Conservation (phyloP, 1,140 invertebrate species). For the Arctopsyche grandis region DNA sequence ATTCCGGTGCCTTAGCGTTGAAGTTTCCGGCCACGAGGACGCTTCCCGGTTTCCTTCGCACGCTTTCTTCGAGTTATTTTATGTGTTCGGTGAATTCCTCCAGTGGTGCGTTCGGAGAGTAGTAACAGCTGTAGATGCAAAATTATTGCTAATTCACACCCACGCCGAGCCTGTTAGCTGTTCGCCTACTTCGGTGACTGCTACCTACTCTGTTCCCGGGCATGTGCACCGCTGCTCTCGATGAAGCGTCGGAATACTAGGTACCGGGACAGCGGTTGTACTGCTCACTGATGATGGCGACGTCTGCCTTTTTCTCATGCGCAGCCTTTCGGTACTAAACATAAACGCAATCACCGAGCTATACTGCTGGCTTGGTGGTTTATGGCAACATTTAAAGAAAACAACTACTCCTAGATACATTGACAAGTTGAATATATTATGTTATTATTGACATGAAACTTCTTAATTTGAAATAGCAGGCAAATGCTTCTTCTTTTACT, state of each 20-base stretch:
- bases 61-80: background rate
- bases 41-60: background rate
- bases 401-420: no score
- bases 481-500: no score
- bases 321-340: slow-evolving; percentile 35
- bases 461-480: no score
- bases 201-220: background rate
- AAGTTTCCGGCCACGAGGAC: slow-evolving; percentile 50
- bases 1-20: slow-evolving; percentile 47
- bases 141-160: background rate
- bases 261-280: background rate
- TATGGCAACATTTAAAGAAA: no score
- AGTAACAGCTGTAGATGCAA: slow-evolving; percentile 16
- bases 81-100: background rate
- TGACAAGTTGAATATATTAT: no score
- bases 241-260: slow-evolving; percentile 34
- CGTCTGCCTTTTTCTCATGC: slow-evolving; percentile 33
- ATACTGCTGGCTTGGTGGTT: no score
- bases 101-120: background rate
- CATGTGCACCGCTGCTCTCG: slow-evolving; percentile 40
- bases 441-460: no score
- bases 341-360: no score
- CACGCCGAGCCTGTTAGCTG: no score
- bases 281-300: slow-evolving; percentile 41
- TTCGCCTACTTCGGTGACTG: background rate